Conservation (phyloP, 2,888 invertebrate genomes). For the Scaptodrosophila latifasciaeformis region DNA sequence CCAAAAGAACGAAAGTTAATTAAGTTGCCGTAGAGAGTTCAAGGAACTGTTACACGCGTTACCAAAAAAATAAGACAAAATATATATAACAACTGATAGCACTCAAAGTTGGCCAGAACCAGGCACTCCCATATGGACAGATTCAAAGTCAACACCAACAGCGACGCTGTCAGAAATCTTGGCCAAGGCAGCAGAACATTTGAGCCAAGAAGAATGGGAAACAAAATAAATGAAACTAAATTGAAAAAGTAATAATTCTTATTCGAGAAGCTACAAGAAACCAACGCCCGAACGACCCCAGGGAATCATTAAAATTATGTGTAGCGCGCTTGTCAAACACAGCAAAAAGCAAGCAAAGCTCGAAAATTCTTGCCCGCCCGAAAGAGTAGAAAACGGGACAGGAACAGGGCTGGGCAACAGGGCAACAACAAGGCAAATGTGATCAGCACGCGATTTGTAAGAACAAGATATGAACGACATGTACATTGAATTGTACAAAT, state of each 20-base stretch:
- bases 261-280: slow-evolving; percentile 30
- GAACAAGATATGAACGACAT: slow-evolving; percentile 66
- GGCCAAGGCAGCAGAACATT: neutral
- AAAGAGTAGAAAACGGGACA: too few relatives aligned
- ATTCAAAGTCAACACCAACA: slow-evolving; percentile 63
- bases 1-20: slow-evolving; percentile 55
- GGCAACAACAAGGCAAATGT: slow-evolving; percentile 16
- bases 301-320: slow-evolving; percentile 64
- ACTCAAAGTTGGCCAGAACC: slow-evolving; percentile 23
- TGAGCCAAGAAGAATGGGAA: neutral
- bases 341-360: neutral
- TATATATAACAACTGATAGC: slow-evolving; percentile 27
- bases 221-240: slow-evolving; percentile 62
- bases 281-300: slow-evolving; percentile 38
- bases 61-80: slow-evolving; percentile 24
- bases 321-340: slow-evolving; percentile 64
- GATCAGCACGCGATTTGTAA: slow-evolving; percentile 66
- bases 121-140: slow-evolving; percentile 33
- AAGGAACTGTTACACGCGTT: slow-evolving; percentile 47
- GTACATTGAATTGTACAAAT: slow-evolving; percentile 60
- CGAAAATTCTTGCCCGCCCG: too few relatives aligned
- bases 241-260: slow-evolving; percentile 64
- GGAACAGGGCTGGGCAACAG: slow-evolving; percentile 7
- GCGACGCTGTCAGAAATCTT: slow-evolving; percentile 26
- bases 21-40: slow-evolving; percentile 53